Conservation (phyloP, 2,113 vertebrate genomes). For the western clawed frog (Xenopus tropicalis) region DNA sequence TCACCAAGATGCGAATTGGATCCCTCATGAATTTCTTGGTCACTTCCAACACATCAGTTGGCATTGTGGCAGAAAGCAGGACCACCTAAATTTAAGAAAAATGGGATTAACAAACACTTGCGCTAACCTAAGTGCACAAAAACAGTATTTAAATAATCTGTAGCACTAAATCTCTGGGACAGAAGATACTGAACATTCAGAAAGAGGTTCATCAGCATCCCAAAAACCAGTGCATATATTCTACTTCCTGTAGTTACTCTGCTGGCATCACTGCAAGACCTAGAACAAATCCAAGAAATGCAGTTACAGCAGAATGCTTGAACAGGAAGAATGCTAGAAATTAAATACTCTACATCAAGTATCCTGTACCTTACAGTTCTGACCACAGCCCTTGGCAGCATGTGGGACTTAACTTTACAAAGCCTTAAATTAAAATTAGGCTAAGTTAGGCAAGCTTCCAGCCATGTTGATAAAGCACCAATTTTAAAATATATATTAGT, state of each 20-base stretch:
- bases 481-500: too few relatives aligned
- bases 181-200: slow-evolving; percentile 70
- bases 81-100: slow-evolving; percentile 76
- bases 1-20: slow-evolving; percentile 93
- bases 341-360: too few relatives aligned
- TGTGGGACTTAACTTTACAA: too few relatives aligned
- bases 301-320: slow-evolving; percentile 76
- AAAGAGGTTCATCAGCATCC: slow-evolving; percentile 75
- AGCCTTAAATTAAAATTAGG: too few relatives aligned
- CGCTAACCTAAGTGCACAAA: not conserved
- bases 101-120: not conserved
- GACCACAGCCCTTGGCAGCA: too few relatives aligned
- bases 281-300: slow-evolving; percentile 52
- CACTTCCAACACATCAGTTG: slow-evolving; percentile 95
- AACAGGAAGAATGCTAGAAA: not conserved
- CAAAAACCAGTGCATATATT: slow-evolving; percentile 59
- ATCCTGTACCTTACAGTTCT: too few relatives aligned
- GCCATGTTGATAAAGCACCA: too few relatives aligned
- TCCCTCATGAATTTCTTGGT: slow-evolving; percentile 99
- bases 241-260: slow-evolving; percentile 68
- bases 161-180: slow-evolving; percentile 43
- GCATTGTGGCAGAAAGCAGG: slow-evolving; percentile 96
- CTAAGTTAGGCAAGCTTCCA: too few relatives aligned
- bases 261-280: slow-evolving; percentile 60
- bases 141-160: slow-evolving; percentile 54